phyloP scores from a whole-genome alignment of 1,140 invertebrate species.

The Vanessa tameamea region DNA sequence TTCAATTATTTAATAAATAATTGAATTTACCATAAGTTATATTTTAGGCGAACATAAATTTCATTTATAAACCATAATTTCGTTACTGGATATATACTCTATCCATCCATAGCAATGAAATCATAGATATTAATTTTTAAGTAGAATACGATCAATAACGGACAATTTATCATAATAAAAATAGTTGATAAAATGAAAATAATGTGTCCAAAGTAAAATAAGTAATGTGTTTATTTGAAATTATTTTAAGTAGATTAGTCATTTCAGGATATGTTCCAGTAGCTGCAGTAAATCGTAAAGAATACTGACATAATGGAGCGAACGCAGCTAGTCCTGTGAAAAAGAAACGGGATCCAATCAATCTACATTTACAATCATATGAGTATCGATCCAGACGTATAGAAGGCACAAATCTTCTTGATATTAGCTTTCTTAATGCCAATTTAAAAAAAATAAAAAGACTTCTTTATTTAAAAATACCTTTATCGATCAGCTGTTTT shows the following conservation, averaged over 20 bases:
- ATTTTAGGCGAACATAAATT: too few relatives aligned
- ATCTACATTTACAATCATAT: constrained; percentile 79
- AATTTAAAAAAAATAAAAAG: not conserved
- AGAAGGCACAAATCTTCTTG: constrained; percentile 42
- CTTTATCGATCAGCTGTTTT: not conserved
- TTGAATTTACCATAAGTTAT: too few relatives aligned
- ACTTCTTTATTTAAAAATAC: not conserved
- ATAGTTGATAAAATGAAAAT: too few relatives aligned
- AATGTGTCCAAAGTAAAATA: too few relatives aligned
- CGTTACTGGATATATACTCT: too few relatives aligned
- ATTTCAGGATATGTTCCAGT: constrained; percentile 9
- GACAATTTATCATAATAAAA: too few relatives aligned
- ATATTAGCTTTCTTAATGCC: constrained; percentile 43
- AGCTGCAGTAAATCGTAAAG: constrained; percentile 49
- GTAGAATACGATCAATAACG: not conserved
- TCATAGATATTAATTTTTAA: not conserved
- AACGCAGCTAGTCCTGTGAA: constrained; percentile 51
- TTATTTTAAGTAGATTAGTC: not conserved
- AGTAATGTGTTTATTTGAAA: not conserved
- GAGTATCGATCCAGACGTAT: constrained; percentile 64
- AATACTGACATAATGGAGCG: constrained; percentile 64
- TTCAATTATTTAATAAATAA: too few relatives aligned
- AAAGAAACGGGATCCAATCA: constrained; percentile 75
- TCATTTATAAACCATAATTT: too few relatives aligned
- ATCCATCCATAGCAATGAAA: too few relatives aligned